Evolutionary conservation across 1,140 invertebrate genomes (phyloP).

Genomic region (Maniola jurtina): DNA sequence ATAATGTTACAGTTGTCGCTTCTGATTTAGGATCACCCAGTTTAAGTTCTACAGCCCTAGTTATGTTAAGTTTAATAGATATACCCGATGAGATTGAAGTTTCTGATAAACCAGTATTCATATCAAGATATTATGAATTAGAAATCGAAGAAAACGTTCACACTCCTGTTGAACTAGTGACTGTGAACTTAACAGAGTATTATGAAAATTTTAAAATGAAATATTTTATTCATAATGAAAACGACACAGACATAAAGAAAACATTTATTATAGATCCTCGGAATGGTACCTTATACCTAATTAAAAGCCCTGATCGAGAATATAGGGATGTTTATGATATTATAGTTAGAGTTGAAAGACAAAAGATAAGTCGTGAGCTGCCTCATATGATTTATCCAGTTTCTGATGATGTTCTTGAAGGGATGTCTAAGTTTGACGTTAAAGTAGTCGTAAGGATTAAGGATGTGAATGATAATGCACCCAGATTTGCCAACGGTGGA

Average conservation of each 20-base stretch:
- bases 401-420: constrained; percentile 82
- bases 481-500: constrained; percentile 85
- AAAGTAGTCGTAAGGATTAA: constrained; percentile 86
- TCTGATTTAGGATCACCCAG: constrained; percentile 91
- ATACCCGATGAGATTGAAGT: constrained; percentile 80
- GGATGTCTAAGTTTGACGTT: constrained; percentile 81
- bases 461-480: constrained; percentile 91
- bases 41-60: constrained; percentile 86
- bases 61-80: constrained; percentile 84
- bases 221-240: constrained; percentile 81
- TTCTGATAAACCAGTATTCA: constrained; percentile 81
- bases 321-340: constrained; percentile 82
- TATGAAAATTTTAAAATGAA: constrained; percentile 80
- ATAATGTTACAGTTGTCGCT: constrained; percentile 89
- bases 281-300: constrained; percentile 85
- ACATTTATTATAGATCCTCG: constrained; percentile 85
- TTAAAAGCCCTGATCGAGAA: constrained; percentile 85
- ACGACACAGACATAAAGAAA: constrained; percentile 76
- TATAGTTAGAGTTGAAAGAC: constrained; percentile 83
- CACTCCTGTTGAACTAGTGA: constrained; percentile 84
- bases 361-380: constrained; percentile 82
- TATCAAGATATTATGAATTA: constrained; percentile 87
- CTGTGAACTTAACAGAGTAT: constrained; percentile 83
- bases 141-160: constrained; percentile 87
- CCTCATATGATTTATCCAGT: constrained; percentile 87